phyloP scores from a whole-genome alignment of 2,888 invertebrate species.

The Melanchra persicariae region DNA sequence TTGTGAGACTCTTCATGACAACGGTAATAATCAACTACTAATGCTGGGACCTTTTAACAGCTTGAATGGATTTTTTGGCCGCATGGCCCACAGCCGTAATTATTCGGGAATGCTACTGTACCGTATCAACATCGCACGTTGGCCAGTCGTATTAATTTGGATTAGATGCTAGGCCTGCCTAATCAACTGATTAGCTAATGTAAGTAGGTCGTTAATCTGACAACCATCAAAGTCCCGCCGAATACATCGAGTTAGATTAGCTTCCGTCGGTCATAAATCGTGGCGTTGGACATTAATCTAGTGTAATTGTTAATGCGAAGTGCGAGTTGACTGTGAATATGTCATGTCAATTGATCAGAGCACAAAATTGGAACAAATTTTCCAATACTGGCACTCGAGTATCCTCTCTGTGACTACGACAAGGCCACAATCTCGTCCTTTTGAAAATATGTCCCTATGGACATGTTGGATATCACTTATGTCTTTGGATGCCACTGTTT shows the following conservation, averaged over 20 bases:
- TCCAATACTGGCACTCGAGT: not conserved
- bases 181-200: constrained; percentile 35
- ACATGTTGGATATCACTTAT: not conserved
- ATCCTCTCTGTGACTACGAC: not conserved
- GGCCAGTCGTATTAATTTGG: not conserved
- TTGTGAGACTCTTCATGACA: not conserved
- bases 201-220: constrained; percentile 25
- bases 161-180: constrained; percentile 10
- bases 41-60: not conserved
- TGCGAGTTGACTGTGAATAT: constrained; percentile 14
- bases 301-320: not conserved
- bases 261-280: constrained; percentile 31
- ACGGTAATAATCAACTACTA: too few relatives aligned
- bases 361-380: not conserved
- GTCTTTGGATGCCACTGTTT: not conserved
- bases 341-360: not conserved
- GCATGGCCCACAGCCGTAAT: not conserved
- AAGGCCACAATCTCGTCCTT: not conserved
- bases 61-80: not conserved
- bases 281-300: constrained; percentile 5
- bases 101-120: not conserved
- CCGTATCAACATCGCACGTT: not conserved
- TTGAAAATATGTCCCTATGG: not conserved
- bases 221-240: constrained; percentile 12
- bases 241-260: constrained; percentile 21